Percentiles rank a stretch among this genome's conserved stretches.
Conservation (phyloP, 2,797 vertebrate species). For the Stomatorhinus walkeri region DNA sequence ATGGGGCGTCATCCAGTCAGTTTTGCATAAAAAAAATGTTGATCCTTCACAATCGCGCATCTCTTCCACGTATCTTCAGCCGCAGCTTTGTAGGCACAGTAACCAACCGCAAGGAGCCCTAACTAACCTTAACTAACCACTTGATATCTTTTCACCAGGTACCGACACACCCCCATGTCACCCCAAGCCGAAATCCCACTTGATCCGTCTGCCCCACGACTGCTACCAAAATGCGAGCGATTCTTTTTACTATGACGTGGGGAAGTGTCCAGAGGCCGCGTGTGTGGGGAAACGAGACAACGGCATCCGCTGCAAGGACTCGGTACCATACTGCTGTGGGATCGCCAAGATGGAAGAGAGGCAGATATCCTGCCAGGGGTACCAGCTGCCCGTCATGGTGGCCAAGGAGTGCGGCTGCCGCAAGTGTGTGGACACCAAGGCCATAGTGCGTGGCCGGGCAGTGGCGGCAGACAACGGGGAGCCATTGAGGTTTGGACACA, state of each 20-base stretch:
- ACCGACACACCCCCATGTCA: conserved; percentile 67
- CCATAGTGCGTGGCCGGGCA: conserved; percentile 76
- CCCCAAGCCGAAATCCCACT: conserved; percentile 72
- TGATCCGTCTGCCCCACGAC: conserved; percentile 83
- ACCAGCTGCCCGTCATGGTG: conserved; percentile 81
- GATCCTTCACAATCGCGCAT: neutral
- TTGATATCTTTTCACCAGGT: conserved; percentile 54
- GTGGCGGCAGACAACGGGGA: conserved; percentile 82
- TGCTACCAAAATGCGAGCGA: conserved; percentile 85
- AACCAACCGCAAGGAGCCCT: neutral
- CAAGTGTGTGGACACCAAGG: conserved; percentile 78
- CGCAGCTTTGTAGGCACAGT: neutral
- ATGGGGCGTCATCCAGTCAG: neutral
- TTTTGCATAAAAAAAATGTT: neutral
- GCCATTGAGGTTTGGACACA: conserved; percentile 89
- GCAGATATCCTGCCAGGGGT: conserved; percentile 76
- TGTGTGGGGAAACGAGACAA: conserved; percentile 78
- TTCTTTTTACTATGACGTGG: conserved; percentile 84
- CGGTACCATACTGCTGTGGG: conserved; percentile 79
- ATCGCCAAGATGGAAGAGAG: conserved; percentile 73
- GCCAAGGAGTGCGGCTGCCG: conserved; percentile 78
- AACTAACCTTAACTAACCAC: neutral
- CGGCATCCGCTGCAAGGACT: conserved; percentile 82
- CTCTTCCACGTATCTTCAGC: neutral
- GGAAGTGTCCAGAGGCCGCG: conserved; percentile 69